Evolutionary conservation across 1,140 invertebrate genomes (phyloP).

Genomic region (Euwallacea fornicatus): DNA sequence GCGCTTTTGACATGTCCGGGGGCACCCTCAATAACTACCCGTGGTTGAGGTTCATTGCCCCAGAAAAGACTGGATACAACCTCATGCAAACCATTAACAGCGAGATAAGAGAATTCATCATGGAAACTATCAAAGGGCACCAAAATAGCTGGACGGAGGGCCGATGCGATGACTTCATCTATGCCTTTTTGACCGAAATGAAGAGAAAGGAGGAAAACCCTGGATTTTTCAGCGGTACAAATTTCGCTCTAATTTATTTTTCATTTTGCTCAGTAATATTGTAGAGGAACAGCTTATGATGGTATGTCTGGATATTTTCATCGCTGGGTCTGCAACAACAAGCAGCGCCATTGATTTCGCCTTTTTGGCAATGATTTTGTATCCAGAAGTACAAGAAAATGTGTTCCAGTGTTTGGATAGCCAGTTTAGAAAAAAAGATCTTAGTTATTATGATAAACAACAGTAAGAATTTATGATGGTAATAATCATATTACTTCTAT

Average conservation of each 20-base stretch:
- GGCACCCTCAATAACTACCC: constrained; percentile 69
- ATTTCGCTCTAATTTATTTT: neutral
- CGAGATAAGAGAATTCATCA: constrained; percentile 32
- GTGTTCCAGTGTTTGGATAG: constrained; percentile 70
- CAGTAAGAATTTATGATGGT: constrained; percentile 52
- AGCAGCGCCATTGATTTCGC: constrained; percentile 65
- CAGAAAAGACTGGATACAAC: constrained; percentile 62
- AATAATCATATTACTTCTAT: neutral
- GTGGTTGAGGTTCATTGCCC: constrained; percentile 63
- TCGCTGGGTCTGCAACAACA: constrained; percentile 72
- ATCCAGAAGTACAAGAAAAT: constrained; percentile 66
- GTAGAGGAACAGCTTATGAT: constrained; percentile 66
- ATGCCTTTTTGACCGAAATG: constrained; percentile 67
- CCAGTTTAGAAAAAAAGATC: constrained; percentile 62
- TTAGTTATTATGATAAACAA: constrained; percentile 61
- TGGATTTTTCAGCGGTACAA: constrained; percentile 41
- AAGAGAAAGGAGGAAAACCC: constrained; percentile 47
- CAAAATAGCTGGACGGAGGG: constrained; percentile 56
- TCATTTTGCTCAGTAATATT: constrained; percentile 4
- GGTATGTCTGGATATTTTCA: constrained; percentile 68
- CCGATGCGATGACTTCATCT: constrained; percentile 68
- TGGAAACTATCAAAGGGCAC: constrained; percentile 61
- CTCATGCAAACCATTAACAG: constrained; percentile 51
- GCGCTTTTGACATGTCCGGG: constrained; percentile 65
- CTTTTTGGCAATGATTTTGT: constrained; percentile 64